A percentile compares a stretch with the other conserved stretches of the same genome.
Conservation (phyloP, 2,888 invertebrate species). For the Junonia oenone region DNA sequence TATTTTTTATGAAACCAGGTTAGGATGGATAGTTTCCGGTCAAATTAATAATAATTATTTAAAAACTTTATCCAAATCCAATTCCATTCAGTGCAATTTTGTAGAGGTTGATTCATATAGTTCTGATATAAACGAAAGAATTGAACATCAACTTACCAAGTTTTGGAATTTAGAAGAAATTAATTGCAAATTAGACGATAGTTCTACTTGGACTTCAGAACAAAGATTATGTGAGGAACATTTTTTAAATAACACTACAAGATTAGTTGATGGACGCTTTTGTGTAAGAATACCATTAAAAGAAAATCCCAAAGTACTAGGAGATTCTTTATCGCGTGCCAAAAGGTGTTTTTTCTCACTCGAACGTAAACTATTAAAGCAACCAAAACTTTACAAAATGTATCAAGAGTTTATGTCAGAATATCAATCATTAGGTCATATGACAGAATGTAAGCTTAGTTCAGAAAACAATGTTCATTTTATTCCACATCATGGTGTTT, state of each 20-base stretch:
- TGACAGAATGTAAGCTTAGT: slow-evolving; percentile 5
- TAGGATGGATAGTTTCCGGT: slow-evolving; percentile 2
- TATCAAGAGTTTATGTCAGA: slow-evolving; percentile 26
- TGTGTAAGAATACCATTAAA: slow-evolving; percentile 26
- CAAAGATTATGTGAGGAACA: slow-evolving; percentile 26
- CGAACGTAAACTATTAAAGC: neutral
- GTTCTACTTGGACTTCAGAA: slow-evolving; percentile 20
- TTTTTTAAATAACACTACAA: slow-evolving; percentile 22
- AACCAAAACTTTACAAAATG: neutral
- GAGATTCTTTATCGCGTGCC: slow-evolving; percentile 22
- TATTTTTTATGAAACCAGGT: neutral
- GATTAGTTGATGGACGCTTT: slow-evolving; percentile 25
- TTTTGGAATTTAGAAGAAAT: neutral
- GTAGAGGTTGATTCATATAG: too few species aligned
- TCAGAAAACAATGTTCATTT: neutral
- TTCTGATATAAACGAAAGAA: neutral
- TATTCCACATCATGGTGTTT: slow-evolving; percentile 14
- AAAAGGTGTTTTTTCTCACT: slow-evolving; percentile 9
- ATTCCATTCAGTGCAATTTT: too few species aligned
- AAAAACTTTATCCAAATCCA: too few species aligned
- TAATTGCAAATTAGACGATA: neutral
- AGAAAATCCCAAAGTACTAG: slow-evolving; percentile 12
- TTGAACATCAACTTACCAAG: neutral
- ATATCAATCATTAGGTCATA: slow-evolving; percentile 18
- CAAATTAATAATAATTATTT: neutral